A percentile compares a stretch with the other conserved stretches of the same genome.
Conservation (phyloP, 2,888 invertebrate genomes). For the Megamerina dolium region DNA sequence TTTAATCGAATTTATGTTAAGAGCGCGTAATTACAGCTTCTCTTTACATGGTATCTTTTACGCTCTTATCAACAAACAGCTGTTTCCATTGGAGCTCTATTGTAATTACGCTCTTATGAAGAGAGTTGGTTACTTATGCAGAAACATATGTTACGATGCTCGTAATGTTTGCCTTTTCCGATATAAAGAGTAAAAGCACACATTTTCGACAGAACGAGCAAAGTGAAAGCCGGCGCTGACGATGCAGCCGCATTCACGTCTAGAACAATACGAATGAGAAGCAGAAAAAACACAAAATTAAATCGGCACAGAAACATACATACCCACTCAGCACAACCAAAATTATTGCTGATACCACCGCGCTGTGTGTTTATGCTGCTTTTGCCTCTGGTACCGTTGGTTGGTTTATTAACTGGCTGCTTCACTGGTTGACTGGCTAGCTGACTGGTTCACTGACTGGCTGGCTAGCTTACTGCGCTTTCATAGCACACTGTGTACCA, state of each 20-base stretch:
- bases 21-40: too few species aligned
- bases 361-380: conserved; percentile 1
- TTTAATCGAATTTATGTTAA: too few species aligned
- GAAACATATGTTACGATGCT: too few species aligned
- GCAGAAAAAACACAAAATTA: conserved; percentile 14
- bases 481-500: background rate
- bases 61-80: conserved; percentile 11
- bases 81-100: too few species aligned
- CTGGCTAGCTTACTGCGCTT: background rate
- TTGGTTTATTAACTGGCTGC: too few species aligned
- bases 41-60: too few species aligned
- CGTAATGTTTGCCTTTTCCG: too few species aligned
- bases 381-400: conserved; percentile 1
- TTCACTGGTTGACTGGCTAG: background rate
- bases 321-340: conserved; percentile 35
- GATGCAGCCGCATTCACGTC: conserved; percentile 10
- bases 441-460: background rate
- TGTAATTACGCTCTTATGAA: too few species aligned
- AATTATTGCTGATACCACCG: conserved; percentile 3
- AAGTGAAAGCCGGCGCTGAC: conserved; percentile 2
- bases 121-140: too few species aligned
- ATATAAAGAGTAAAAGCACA: too few species aligned
- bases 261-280: conserved; percentile 12
- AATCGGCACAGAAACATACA: conserved; percentile 46
- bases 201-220: conserved; percentile 6